Evolutionary conservation across 35 echinoderm and acorn worm genomes (phyloP).

Genomic region (Acanthaster planci): DNA sequence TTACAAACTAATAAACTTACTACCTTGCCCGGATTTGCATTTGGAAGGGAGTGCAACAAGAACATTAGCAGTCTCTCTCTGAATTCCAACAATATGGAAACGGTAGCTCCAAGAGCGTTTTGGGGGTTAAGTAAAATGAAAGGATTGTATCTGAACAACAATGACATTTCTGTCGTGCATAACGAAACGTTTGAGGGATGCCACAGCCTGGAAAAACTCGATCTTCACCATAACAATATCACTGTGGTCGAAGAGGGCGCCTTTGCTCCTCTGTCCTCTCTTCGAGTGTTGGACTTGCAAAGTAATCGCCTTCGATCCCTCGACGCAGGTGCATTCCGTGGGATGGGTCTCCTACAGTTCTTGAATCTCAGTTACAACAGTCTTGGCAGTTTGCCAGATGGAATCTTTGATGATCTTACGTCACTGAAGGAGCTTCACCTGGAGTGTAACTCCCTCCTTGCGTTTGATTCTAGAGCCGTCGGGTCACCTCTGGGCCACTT

Average conservation of each 20-base stretch:
- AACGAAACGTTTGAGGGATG: not conserved
- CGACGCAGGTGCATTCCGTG: not conserved
- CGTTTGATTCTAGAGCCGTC: not conserved
- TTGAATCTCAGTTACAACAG: slow-evolving; percentile 8
- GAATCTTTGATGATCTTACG: not conserved
- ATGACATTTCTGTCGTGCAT: not conserved
- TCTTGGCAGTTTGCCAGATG: not conserved
- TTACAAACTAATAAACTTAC: not conserved
- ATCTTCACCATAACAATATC: not conserved
- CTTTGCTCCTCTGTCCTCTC: not conserved
- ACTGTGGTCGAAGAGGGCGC: not conserved
- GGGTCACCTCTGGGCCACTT: not conserved
- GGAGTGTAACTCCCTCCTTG: not conserved
- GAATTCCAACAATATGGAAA: not conserved
- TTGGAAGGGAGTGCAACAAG: not conserved
- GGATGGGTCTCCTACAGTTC: not conserved
- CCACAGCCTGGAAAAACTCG: not conserved
- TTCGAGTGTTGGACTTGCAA: not conserved
- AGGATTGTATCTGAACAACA: not conserved
- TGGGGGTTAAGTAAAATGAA: not conserved
- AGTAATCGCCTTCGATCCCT: not conserved
- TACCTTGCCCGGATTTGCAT: not conserved
- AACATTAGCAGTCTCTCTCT: not conserved
- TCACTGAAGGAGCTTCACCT: not conserved
- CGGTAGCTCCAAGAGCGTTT: not conserved